Evolutionary conservation across 2,113 vertebrate genomes (phyloP).

Genomic region (Numenius arquata): DNA sequence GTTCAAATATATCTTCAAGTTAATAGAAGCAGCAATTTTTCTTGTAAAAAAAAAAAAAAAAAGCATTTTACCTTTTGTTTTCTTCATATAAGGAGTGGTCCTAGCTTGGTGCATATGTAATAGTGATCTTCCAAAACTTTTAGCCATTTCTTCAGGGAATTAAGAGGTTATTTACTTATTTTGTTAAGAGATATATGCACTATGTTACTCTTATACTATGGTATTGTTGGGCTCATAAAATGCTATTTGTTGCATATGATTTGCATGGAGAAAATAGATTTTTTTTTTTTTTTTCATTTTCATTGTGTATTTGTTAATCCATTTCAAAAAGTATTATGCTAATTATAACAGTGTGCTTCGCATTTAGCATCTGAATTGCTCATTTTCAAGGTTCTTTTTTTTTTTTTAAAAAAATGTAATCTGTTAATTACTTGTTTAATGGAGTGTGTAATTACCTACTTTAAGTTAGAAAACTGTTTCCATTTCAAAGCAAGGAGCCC

Average conservation of each 20-base stretch:
- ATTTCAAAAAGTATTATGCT: conserved; percentile 78
- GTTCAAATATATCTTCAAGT: neutral
- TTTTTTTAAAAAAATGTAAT: conserved; percentile 66
- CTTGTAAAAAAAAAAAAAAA: neutral
- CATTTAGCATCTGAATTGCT: conserved; percentile 77
- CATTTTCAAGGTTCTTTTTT: conserved; percentile 66
- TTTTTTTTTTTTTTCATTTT: conserved; percentile 58
- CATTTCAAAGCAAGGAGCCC: conserved; percentile 77
- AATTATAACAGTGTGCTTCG: conserved; percentile 75
- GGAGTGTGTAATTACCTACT: conserved; percentile 85
- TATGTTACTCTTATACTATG: neutral
- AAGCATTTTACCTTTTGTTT: neutral
- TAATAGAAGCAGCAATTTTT: neutral
- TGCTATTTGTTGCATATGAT: conserved; percentile 19
- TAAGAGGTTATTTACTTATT: neutral
- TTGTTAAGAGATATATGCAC: neutral
- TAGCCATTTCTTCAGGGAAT: neutral
- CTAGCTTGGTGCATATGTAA: neutral
- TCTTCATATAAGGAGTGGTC: neutral
- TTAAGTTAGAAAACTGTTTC: conserved; percentile 80
- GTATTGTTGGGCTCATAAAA: neutral
- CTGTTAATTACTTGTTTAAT: conserved; percentile 88
- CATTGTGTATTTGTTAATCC: conserved; percentile 72
- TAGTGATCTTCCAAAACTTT: neutral
- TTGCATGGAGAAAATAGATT: conserved; percentile 43